Conservation (phyloP, 1,140 invertebrate species). For the Oedothorax gibbosus region DNA sequence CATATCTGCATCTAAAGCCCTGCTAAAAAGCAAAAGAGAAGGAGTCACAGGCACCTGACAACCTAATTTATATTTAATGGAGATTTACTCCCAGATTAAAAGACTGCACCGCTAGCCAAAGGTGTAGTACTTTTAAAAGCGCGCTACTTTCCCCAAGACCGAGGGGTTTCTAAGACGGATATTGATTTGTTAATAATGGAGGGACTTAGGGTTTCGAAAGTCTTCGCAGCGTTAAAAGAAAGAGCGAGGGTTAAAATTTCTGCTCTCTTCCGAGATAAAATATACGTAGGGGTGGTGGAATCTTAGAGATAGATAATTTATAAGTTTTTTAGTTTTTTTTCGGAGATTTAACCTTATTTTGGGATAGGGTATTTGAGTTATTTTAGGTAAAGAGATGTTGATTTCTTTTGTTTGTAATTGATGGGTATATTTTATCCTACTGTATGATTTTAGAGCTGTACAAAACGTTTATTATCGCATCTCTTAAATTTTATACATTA, state of each 20-base stretch:
- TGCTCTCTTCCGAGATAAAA: constrained; percentile 44
- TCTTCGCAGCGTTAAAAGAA: constrained; percentile 43
- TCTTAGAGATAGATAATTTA: constrained; percentile 47
- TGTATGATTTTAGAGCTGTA: too few relatives aligned
- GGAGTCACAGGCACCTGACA: constrained; percentile 56
- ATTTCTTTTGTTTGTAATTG: too few relatives aligned
- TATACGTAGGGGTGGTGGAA: constrained; percentile 7
- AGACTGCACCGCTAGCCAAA: constrained; percentile 40
- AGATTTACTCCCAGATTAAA: constrained; percentile 60
- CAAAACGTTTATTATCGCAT: too few relatives aligned
- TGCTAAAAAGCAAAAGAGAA: constrained; percentile 19
- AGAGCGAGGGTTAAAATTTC: constrained; percentile 51
- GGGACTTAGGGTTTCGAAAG: constrained; percentile 26
- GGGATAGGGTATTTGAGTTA: too few relatives aligned
- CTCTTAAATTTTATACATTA: too few relatives aligned
- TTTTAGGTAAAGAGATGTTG: too few relatives aligned
- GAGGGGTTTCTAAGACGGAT: constrained; percentile 10
- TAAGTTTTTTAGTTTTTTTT: constrained; percentile 1
- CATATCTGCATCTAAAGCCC: constrained; percentile 27
- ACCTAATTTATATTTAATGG: constrained; percentile 61
- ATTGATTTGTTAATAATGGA: constrained; percentile 61
- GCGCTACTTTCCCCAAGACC: constrained; percentile 8
- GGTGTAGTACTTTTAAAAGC: constrained; percentile 3
- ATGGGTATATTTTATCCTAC: too few relatives aligned
- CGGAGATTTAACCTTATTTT: constrained; percentile 54